Evolutionary conservation across 2,888 invertebrate genomes (phyloP).

Genomic region (Lasioglossum calceatum): DNA sequence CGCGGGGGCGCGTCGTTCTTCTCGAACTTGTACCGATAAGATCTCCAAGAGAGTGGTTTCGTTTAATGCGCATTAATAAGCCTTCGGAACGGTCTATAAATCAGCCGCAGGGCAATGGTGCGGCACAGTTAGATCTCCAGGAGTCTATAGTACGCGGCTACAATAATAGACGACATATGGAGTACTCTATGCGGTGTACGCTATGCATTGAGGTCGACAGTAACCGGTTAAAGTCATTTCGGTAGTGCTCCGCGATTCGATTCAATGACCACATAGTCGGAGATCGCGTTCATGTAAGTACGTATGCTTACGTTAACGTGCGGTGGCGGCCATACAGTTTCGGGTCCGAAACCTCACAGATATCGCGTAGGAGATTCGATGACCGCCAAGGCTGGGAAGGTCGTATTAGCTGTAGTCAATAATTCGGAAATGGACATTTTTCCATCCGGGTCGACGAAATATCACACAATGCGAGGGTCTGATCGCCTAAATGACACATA

Average conservation of each 20-base stretch:
- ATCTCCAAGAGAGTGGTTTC: background rate
- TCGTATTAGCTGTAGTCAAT: background rate
- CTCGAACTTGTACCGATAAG: background rate
- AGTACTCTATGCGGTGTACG: conserved; percentile 20
- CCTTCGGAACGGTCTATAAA: conserved; percentile 6
- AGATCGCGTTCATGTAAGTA: conserved; percentile 32
- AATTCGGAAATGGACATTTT: background rate
- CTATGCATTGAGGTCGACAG: conserved; percentile 46
- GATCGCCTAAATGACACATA: background rate
- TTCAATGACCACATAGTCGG: conserved; percentile 37
- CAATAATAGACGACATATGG: conserved; percentile 48
- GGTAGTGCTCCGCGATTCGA: conserved; percentile 42
- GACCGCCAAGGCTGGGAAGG: too few relatives aligned
- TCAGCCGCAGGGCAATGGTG: conserved; percentile 20
- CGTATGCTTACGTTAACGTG: background rate
- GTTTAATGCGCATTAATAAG: conserved; percentile 34
- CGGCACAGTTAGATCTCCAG: conserved; percentile 41
- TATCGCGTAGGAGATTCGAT: too few relatives aligned
- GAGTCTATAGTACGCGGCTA: conserved; percentile 44
- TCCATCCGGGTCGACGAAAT: background rate
- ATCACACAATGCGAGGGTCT: too few relatives aligned
- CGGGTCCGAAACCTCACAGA: background rate
- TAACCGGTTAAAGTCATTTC: conserved; percentile 57
- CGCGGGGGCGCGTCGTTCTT: background rate
- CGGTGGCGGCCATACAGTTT: background rate